Base-by-base conservation (phyloP, 2,113 vertebrate genomes). In the Microcebus griseorufus region DNA sequence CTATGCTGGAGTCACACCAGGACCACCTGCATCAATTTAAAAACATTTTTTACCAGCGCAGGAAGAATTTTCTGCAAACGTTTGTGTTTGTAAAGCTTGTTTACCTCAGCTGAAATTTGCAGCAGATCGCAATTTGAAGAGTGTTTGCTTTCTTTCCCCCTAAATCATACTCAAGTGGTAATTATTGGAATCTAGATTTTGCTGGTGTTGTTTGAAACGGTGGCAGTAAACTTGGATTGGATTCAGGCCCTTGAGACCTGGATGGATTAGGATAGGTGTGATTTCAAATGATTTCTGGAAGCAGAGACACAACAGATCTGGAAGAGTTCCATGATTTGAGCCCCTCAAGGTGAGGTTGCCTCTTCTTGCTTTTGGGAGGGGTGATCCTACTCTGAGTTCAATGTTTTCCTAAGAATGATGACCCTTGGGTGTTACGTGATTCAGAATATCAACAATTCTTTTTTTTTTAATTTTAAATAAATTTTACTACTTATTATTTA, bases 11-110 rank as follows among this genome's bases (percentile, higher is more conserved):
- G 69, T 93, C 67, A 67, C 88, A 90, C 90, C 79, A 97, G 88
- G n/a, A 94, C 95, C 98, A 97, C 97, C 97, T 96, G 98, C 96
- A 88, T 94, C 97, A 78, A 83, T 97, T 97, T 97, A 69, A 94
- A 84, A 92, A 79, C 80, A 67, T 58, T 94, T 96, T 97, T 96
- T 85, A 97, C 96, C 85, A 97, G 96, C 96, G 75, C 95, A 98
- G 97, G 97, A 97, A 98, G 96, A 96, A 97, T 96, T 98, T 98
- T 98, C 97, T 97, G 97, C 98, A 97, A 97, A 96, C 95, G 92
- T 94, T 96, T 96, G 96, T 98, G 88, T 97, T 98, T 97, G 94
- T 86, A 79, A 84, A 96, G 95, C 94, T 97, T 97, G 96, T 98
- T 98, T 98, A 96, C 97, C 94, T 97, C 98, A 97, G 98, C 96